These are phyloP conservation scores for Drosophila demipolita DNA, from an alignment of 2,888 invertebrate genomes.

Conservation along the genomic window DNA sequence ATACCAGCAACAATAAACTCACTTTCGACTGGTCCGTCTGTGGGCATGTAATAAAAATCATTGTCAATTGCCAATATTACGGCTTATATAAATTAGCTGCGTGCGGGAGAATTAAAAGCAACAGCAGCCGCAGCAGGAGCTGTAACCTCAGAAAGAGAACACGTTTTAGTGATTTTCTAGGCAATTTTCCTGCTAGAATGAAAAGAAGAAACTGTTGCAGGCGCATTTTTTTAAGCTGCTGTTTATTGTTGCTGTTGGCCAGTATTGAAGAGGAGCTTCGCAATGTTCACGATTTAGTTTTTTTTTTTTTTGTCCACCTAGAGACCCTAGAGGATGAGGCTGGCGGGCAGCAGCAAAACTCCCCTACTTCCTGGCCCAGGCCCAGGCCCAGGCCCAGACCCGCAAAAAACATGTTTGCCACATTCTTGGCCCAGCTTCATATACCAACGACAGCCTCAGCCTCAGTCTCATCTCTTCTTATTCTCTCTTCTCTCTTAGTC, in stretches of 20 bases:
- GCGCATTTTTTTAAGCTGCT: neutral
- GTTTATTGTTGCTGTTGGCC: conserved; percentile 29
- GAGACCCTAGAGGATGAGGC: conserved; percentile 38
- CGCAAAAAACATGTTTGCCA: conserved; percentile 78
- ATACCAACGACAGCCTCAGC: conserved; percentile 19
- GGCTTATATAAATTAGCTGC: conserved; percentile 77
- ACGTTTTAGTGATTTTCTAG: conserved; percentile 83
- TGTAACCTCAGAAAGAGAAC: conserved; percentile 50
- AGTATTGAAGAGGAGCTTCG: conserved; percentile 67
- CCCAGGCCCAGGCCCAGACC: conserved; percentile 45
- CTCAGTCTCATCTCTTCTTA: conserved; percentile 22
- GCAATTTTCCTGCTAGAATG: conserved; percentile 75
- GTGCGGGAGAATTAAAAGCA: conserved; percentile 71
- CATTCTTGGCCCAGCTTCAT: conserved; percentile 71
- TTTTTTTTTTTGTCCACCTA: neutral
- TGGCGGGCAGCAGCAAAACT: conserved; percentile 64
- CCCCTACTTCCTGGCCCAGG: conserved; percentile 75
- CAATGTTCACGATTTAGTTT: conserved; percentile 66
- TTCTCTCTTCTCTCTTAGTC: conserved; percentile 10
- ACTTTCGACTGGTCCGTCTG: conserved; percentile 63
- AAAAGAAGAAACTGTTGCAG: conserved; percentile 31
- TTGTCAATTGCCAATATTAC: conserved; percentile 81
- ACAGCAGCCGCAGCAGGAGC: conserved; percentile 22
- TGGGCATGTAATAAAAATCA: conserved; percentile 78
- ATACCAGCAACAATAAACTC: conserved; percentile 50